Conservation (phyloP, 2,888 invertebrate genomes). For the Elegia similella region DNA sequence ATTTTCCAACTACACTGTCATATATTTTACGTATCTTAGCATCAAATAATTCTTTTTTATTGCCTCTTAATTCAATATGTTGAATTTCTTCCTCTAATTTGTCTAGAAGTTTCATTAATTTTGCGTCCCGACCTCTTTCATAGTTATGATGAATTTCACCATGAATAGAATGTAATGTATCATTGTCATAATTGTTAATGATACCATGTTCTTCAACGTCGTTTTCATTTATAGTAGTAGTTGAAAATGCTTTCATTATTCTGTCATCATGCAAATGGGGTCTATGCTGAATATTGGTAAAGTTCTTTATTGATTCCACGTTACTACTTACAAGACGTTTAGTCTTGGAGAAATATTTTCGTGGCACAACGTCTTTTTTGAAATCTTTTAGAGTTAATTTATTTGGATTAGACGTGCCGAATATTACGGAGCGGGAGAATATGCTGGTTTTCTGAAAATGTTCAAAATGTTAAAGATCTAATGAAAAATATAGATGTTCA, state of each 20-base stretch:
- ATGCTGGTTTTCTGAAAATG: constrained; percentile 42
- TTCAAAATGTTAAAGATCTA: constrained; percentile 6
- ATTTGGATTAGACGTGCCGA: constrained; percentile 26
- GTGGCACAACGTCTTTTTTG: constrained; percentile 43
- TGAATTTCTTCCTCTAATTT: constrained; percentile 57
- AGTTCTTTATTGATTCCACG: constrained; percentile 25
- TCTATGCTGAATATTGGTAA: neutral
- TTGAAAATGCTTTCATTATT: neutral
- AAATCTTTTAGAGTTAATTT: constrained; percentile 15
- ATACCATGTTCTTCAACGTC: constrained; percentile 39
- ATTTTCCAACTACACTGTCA: constrained; percentile 40
- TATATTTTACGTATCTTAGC: constrained; percentile 62
- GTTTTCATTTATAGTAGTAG: constrained; percentile 19
- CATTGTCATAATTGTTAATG: constrained; percentile 30
- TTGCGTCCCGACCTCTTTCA: constrained; percentile 36
- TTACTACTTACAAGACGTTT: constrained; percentile 48
- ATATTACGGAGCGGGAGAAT: constrained; percentile 38
- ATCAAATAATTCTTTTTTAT: constrained; percentile 54
- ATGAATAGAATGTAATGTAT: constrained; percentile 22
- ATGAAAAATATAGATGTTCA: neutral
- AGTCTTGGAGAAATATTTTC: constrained; percentile 50
- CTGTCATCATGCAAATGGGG: neutral
- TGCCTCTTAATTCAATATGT: constrained; percentile 44
- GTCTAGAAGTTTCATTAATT: constrained; percentile 50
- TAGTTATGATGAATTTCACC: constrained; percentile 2